A percentile compares a stretch with the other conserved stretches of the same genome.
phyloP scores from a whole-genome alignment of 2,797 vertebrate genomes.

The Pipistrellus nathusii region DNA sequence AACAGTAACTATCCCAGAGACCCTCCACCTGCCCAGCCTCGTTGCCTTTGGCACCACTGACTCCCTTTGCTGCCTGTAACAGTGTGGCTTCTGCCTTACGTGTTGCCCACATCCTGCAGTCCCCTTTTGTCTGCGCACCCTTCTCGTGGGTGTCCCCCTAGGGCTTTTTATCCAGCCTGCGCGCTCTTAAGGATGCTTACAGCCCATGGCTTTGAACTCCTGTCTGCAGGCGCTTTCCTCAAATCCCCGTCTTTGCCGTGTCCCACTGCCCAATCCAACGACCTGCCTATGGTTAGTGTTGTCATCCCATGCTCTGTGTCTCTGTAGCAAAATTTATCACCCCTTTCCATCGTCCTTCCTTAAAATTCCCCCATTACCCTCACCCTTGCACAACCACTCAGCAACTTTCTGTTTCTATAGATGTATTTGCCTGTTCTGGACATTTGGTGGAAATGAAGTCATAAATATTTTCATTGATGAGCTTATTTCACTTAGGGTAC shows the following conservation, averaged over 20 bases:
- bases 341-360: neutral
- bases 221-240: neutral
- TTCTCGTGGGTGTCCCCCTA: too few relatives aligned
- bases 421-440: neutral
- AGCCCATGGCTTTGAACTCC: neutral
- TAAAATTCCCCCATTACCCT: neutral
- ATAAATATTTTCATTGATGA: neutral
- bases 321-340: rapidly evolving
- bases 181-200: neutral
- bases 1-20: too few relatives aligned
- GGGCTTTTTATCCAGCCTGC: neutral
- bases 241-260: rapidly evolving
- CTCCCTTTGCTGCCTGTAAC: neutral
- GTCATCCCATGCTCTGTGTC: neutral
- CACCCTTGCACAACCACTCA: neutral
- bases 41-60: rapidly evolving
- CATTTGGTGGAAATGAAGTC: neutral
- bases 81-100: neutral
- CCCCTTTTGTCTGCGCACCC: neutral
- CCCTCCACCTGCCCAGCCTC: rapidly evolving
- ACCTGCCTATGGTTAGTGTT: rapidly evolving
- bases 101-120: neutral
- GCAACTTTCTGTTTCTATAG: neutral
- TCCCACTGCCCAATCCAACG: rapidly evolving
- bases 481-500: neutral